Evolutionary conservation across 2,113 vertebrate genomes (phyloP).

Genomic region (Lucifuga dentata): DNA sequence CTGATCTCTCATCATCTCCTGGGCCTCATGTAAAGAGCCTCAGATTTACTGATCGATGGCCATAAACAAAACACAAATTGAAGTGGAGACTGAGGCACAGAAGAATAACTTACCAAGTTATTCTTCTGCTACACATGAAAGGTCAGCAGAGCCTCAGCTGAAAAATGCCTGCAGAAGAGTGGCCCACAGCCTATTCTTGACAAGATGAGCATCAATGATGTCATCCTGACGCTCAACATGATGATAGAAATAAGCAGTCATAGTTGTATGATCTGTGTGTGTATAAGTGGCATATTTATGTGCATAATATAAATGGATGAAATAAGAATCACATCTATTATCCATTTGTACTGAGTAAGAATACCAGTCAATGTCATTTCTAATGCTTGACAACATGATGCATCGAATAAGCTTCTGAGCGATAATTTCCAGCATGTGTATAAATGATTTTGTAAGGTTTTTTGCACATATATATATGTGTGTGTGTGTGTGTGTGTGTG

Average conservation of each 20-base stretch:
- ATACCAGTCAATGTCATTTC: conserved; percentile 71
- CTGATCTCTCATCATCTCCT: conserved; percentile 70
- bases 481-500: neutral
- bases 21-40: conserved; percentile 61
- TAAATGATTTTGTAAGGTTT: too few relatives aligned
- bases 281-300: conserved; percentile 12
- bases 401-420: conserved; percentile 25
- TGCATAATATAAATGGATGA: conserved; percentile 50
- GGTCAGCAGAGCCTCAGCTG: conserved; percentile 11
- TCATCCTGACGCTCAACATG: conserved; percentile 17
- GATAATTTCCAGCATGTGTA: too few relatives aligned
- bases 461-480: too few relatives aligned
- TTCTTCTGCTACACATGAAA: conserved; percentile 20
- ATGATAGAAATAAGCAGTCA: conserved; percentile 26
- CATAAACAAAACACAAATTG: conserved; percentile 77
- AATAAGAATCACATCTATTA: conserved; percentile 58
- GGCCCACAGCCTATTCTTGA: neutral
- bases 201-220: conserved; percentile 19
- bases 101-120: conserved; percentile 58
- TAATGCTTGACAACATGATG: conserved; percentile 31
- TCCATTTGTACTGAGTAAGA: conserved; percentile 62
- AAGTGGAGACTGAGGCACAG: conserved; percentile 57
- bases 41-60: conserved; percentile 74
- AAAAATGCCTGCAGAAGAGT: conserved; percentile 6
- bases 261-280: conserved; percentile 27